These are phyloP conservation scores for Kryptolebias marmoratus DNA, from an alignment of 2,113 vertebrate species.

Conservation along the genomic window DNA sequence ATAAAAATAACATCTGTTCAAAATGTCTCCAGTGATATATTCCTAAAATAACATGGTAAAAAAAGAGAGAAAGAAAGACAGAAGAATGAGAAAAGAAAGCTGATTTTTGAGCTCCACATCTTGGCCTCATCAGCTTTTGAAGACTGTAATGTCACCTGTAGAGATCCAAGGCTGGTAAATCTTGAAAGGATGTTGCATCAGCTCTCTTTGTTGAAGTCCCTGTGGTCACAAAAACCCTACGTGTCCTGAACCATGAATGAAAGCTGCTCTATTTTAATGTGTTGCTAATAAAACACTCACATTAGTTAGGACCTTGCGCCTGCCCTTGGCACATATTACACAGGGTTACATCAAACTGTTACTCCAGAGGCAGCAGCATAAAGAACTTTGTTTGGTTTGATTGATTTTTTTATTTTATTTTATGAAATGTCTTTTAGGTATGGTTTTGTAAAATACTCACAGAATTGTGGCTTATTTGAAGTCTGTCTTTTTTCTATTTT, in stretches of 20 bases:
- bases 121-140: slow-evolving; percentile 45
- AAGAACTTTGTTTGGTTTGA: slow-evolving; percentile 44
- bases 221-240: slow-evolving; percentile 62
- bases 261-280: slow-evolving; percentile 66
- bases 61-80: neutral
- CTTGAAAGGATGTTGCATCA: slow-evolving; percentile 69
- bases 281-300: slow-evolving; percentile 62
- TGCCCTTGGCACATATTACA: slow-evolving; percentile 74
- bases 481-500: neutral
- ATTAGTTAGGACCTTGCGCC: slow-evolving; percentile 60
- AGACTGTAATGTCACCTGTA: slow-evolving; percentile 60
- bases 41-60: slow-evolving; percentile 33
- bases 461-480: neutral
- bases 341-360: slow-evolving; percentile 70
- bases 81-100: neutral
- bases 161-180: slow-evolving; percentile 58
- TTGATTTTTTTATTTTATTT: neutral
- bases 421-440: slow-evolving; percentile 1
- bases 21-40: neutral
- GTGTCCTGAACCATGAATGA: slow-evolving; percentile 68
- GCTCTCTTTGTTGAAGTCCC: slow-evolving; percentile 58
- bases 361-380: slow-evolving; percentile 30
- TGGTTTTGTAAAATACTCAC: slow-evolving; percentile 1
- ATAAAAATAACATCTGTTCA: slow-evolving; percentile 7
- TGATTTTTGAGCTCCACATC: slow-evolving; percentile 30